Conservation (phyloP, 1,140 invertebrate species). For the Oryctes rhinoceros region DNA sequence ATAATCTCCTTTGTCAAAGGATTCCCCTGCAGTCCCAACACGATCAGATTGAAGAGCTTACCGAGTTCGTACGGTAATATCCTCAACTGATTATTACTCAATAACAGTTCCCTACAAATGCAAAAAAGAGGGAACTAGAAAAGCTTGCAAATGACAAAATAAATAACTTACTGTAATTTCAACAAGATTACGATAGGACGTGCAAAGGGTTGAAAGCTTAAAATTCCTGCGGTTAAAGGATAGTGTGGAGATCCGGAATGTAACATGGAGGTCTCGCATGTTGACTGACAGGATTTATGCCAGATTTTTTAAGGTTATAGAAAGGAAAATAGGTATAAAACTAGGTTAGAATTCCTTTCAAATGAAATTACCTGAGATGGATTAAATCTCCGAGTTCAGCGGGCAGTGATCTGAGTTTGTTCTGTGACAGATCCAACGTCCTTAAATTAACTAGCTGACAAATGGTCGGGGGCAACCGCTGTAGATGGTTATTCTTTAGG, state of each 20-base stretch:
- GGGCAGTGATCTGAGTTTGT: slow-evolving; percentile 92
- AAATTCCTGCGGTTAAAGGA: slow-evolving; percentile 4
- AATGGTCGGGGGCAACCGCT: slow-evolving; percentile 89
- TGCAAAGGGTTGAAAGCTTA: slow-evolving; percentile 14
- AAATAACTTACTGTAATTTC: slow-evolving; percentile 33
- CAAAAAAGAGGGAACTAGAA: not conserved
- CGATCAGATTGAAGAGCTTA: slow-evolving; percentile 95
- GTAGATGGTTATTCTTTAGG: slow-evolving; percentile 93
- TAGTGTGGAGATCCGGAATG: slow-evolving; percentile 35
- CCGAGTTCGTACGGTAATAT: slow-evolving; percentile 96
- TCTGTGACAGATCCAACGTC: slow-evolving; percentile 90
- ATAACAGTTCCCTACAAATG: slow-evolving; percentile 84
- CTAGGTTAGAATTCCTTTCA: too few relatives aligned
- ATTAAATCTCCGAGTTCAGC: slow-evolving; percentile 95
- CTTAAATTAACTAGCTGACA: slow-evolving; percentile 82
- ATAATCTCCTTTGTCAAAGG: slow-evolving; percentile 93
- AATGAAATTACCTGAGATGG: slow-evolving; percentile 87
- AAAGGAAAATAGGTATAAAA: not conserved
- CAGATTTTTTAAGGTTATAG: slow-evolving; percentile 17
- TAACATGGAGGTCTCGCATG: slow-evolving; percentile 11
- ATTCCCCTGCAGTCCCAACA: slow-evolving; percentile 91
- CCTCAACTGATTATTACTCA: slow-evolving; percentile 93
- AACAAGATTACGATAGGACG: slow-evolving; percentile 31
- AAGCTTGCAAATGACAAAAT: not conserved
- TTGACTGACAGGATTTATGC: slow-evolving; percentile 41